Evolutionary conservation across 2,113 vertebrate genomes (phyloP).

Genomic region (Hemiscyllium ocellatum): DNA sequence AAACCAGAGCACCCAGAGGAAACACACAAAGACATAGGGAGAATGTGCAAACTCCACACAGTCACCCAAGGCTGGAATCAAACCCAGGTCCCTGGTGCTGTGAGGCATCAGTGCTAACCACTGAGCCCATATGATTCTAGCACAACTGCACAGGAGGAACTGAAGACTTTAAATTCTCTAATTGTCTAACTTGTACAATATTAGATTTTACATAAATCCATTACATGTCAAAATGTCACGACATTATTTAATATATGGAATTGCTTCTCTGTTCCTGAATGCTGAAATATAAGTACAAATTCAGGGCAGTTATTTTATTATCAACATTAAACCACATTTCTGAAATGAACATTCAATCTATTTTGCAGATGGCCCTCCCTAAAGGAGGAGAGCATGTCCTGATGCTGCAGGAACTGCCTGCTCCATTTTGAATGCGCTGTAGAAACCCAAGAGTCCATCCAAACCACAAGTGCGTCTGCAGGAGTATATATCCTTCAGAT

Average conservation of each 20-base stretch:
- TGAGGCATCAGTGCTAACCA: too few species aligned
- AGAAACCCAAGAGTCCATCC: background rate
- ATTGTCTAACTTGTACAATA: background rate
- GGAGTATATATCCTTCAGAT: background rate
- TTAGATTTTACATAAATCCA: background rate
- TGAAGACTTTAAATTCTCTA: background rate
- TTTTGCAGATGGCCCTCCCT: background rate
- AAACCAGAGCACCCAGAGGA: too few species aligned
- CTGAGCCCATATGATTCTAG: too few species aligned
- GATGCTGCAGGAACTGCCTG: background rate
- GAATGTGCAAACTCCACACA: too few species aligned
- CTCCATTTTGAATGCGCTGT: background rate
- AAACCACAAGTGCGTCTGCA: background rate
- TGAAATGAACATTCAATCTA: background rate
- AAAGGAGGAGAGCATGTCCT: background rate
- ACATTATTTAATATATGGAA: background rate
- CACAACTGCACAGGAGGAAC: background rate
- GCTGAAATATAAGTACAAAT: background rate
- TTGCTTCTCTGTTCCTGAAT: background rate
- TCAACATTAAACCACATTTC: background rate
- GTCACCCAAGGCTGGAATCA: too few species aligned
- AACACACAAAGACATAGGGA: too few species aligned
- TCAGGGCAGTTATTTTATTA: background rate
- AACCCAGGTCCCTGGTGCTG: too few species aligned
- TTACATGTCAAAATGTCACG: background rate